Evolutionary conservation across 2,888 invertebrate species (phyloP), one percentile per base, ranked within the genome.

Genomic region (Helleia helle): DNA sequence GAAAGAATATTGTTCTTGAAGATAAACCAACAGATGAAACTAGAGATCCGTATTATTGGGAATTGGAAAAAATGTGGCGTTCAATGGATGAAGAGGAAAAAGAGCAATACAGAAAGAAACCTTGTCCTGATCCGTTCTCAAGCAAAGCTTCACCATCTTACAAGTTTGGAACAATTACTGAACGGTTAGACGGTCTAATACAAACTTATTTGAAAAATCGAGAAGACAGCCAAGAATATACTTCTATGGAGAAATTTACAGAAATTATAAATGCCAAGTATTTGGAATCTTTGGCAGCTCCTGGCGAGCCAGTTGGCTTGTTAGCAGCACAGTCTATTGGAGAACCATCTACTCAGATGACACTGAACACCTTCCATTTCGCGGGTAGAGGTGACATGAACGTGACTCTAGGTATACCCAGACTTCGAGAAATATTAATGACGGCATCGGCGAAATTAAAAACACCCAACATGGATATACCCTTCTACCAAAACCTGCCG

Each of bases 381-480:
- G 99, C 99, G 58, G 99, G 99, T 65, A 91, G 98, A 79, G 98
- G 99, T 86, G 99, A 99, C 80, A 99, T 99, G 98, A 99, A 99
- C 86, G 99, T 99, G 0, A 99, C 99, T 0, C 87, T 99, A n/a
- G 99, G 99, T 87, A 99, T 99, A 57, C 99, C 99, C 0, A 90
- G 99, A 55, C 87, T 99, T 3, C 85, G 97, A 55, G 99, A 99
- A 88, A 97, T 99, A 55, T 85, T 99, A 0, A 99, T 99, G 98
- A 91, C 93, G 59, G 98, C 97, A 0, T 93, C 96, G 1, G 90
- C 89, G n/a, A 93, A 91, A 46, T 93, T 98, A 7, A 95, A 96
- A 73, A 99, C 99, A 0, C 99, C 99, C 0, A 93, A 93, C 38
- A 96, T 99, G 94, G 96, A 96, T 59, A 92, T 97, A 51, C 97